Base-by-base conservation (phyloP, 1,140 invertebrate genomes). In the Bombus ignitus region DNA sequence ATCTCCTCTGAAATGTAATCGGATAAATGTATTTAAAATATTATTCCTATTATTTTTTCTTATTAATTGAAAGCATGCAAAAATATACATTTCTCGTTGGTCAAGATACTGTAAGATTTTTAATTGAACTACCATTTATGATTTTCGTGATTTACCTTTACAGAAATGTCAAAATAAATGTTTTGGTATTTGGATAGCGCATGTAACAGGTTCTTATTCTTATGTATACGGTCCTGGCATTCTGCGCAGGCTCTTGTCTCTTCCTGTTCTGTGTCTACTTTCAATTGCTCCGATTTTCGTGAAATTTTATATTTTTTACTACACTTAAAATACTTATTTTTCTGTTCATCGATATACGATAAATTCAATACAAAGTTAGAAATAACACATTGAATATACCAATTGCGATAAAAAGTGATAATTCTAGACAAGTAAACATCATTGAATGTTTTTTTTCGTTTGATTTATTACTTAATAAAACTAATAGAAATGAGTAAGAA, bases 221-320 rank as follows among this genome's bases (percentile, higher is more conserved):
- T 15, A 44, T 75, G 59, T 35, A 32, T 86, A 86, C 85, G 73
- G 80, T 53, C 85, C 85, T 86, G 85, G 22, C 66, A 76, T 86
- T 86, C 80, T 77, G 85, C 85, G 85, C 85, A 86, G 85, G 32
- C 85, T 83, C 85, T 71, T 59, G 73, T 74, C 66, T 86, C 85
- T 83, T 86, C 85, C 80, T 83, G 80, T 83, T 76, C 85, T 81
- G 39, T 86, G 35, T 57, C 80, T 76, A 81, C 73, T 83, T 86
- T 86, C 80, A 83, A 86, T 83, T 65, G 73, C 53, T 76, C 83
- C 37, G 71, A 25, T 86, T 83, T 86, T 77, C 79, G 37, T 37
- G 42, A n/a, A 85, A 81, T 81, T 81, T 44, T 66, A 22, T 37
- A 83, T 68, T 75, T 82, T 65, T 73, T 35, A 25, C 0, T 35